phyloP scores from a whole-genome alignment of 2,113 vertebrate species.

The Rhinogobius similis region DNA sequence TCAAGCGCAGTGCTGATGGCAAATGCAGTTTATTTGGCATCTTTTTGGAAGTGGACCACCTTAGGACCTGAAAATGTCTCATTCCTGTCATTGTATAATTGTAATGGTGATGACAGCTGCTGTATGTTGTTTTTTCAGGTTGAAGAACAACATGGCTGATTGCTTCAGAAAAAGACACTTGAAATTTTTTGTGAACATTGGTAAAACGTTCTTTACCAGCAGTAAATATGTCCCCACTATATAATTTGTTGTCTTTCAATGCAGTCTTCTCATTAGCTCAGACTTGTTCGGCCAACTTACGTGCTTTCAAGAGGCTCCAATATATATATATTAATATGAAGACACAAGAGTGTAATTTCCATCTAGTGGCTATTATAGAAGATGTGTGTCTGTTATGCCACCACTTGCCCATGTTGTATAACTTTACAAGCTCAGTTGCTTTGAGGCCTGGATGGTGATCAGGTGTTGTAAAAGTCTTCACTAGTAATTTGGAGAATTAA shows the following conservation, averaged over 20 bases:
- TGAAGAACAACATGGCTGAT: conserved; percentile 32
- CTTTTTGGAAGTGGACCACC: neutral
- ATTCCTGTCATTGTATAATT: conserved; percentile 30
- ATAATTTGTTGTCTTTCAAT: too few species aligned
- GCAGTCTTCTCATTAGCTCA: too few species aligned
- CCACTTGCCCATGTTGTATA: conserved; percentile 64
- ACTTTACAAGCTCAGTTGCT: conserved; percentile 64
- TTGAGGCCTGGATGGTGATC: conserved; percentile 53
- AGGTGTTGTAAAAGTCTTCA: conserved; percentile 39
- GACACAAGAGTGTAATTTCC: neutral
- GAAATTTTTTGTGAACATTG: too few species aligned
- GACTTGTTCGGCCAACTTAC: neutral
- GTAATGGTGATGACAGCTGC: conserved; percentile 46
- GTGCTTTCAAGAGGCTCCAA: conserved; percentile 10
- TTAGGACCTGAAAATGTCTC: neutral
- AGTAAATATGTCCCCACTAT: neutral
- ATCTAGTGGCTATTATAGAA: conserved; percentile 25
- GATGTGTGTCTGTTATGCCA: conserved; percentile 52
- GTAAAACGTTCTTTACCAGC: too few species aligned
- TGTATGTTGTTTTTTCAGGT: conserved; percentile 39
- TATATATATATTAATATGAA: too few species aligned
- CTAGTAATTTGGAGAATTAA: conserved; percentile 35
- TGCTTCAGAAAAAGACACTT: conserved; percentile 36
- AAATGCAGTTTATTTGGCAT: neutral
- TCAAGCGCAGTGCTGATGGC: conserved; percentile 2